Base-by-base conservation (phyloP, 2,797 vertebrate genomes). In the Acrossocheilus fasciatus region DNA sequence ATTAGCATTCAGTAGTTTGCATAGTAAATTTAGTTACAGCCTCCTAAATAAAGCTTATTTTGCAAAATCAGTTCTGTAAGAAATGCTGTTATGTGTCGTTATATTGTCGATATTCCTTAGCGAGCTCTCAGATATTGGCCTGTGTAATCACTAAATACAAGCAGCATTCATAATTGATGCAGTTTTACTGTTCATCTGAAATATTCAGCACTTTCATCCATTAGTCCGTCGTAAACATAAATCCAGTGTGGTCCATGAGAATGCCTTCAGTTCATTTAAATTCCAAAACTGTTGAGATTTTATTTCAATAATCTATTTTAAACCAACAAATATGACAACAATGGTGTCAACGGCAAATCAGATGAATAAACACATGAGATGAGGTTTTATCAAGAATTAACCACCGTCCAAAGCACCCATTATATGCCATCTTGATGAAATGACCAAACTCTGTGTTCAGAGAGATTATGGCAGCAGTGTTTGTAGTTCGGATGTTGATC, bases 91-190 rank as follows among this genome's bases (percentile, higher is more conserved):
- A 18, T 64, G 41, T 74, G 70, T 64, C 4, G 0, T 76, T 83
- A 18, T 36, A 36, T 74, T 74, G 54, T 47, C 6, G 10, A 72
- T 45, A 26, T 62, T 62, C 6, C 15, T 45, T 59, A 12, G 36
- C 72, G 17, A 59, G 52, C 39, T 45, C 39, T 11, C 50, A 34
- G 15, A 69, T 43, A 77, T 59, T 79, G 66, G 47, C 23, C 74
- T n/a, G 41, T 75, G 57, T 50, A 52, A 84, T 84, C 72, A 45
- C 39, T 78, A 70, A 85, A 78, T 45, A 85, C 82, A 74, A 59
- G 52, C 72, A 41, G 80, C 82, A 81, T 87, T 81, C 43, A 87
- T 87, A 81, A 87, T 87, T 87, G 77, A 87, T 87, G 57, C 34
- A 1, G 45, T 75, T 85, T 80, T 81, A 80, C 59, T 74, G 45